Evolutionary conservation across 1,140 invertebrate species (phyloP), one percentile per base, ranked within the genome.

Genomic region (Drosophila azteca): DNA sequence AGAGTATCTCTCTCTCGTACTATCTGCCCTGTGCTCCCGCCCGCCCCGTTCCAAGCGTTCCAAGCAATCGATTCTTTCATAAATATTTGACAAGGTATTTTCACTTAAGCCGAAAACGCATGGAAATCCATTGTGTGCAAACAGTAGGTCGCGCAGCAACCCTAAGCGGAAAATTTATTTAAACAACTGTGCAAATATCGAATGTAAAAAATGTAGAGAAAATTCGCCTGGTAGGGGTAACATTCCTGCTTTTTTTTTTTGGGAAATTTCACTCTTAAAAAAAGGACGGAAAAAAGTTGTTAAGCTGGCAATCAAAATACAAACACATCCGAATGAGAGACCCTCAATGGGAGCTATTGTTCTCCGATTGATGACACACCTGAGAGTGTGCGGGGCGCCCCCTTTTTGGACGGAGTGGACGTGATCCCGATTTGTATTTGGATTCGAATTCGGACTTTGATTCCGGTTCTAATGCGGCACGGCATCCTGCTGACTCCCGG

Each of bases 121-220:
- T 64, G 58, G 66, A 62, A 68, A 68, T 74, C 60, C 64, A 62
- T 63, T 71, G 66, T 71, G 49, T 52, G 43, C 57, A 61, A 78
- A 78, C 57, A 60, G 45, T 29, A 55, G 50, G 55, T 46, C 29
- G 35, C 11, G 35, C 29, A 13, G 58, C 75, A 75, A 79, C 79
- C 79, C 79, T 74, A 66, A 61, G 82, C 77, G 59, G 60, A 54
- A 85, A 85, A 85, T 87, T 85, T 85, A 44, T 85, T 85, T 81
- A 87, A 85, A 78, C 82, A 85, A 85, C 82, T 85, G 82, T 75
- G 62, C 77, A 85, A 85, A 85, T 87, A 85, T 31, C 35, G 45
- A 9, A 11, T 9, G 29, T 13, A 39, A 39, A 39, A 39, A 39
- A 39, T 20, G 11, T 39, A 13, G 1, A 13, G 35, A 13, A 39